Percentiles rank a stretch among this genome's conserved stretches.
These are phyloP conservation scores for Montipora foliosa DNA, from an alignment of 64 coral and sea anemone genomes.

Conservation along the genomic window DNA sequence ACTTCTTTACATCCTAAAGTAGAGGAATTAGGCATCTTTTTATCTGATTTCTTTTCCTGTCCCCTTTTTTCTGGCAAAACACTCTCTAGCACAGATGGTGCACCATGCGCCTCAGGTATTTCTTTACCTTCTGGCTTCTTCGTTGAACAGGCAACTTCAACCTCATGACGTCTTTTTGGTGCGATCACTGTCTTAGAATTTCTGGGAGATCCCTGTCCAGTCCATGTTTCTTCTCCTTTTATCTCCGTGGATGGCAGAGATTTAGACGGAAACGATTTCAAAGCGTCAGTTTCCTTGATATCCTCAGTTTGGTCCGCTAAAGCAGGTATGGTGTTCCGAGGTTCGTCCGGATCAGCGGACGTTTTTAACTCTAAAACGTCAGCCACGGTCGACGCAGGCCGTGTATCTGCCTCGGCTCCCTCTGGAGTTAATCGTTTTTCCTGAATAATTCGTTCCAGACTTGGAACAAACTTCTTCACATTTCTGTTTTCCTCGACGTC, in stretches of 20 bases:
- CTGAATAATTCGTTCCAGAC: conserved; percentile 22
- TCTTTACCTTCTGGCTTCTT: conserved; percentile 40
- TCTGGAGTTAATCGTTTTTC: conserved; percentile 35
- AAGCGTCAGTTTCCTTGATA: not conserved
- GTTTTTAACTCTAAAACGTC: not conserved
- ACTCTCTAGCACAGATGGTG: not conserved
- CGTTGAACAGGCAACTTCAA: not conserved
- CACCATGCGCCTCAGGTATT: not conserved
- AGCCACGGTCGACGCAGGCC: not conserved
- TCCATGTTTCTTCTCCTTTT: not conserved
- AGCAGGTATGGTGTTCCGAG: not conserved
- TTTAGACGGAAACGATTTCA: not conserved
- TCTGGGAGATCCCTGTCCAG: not conserved
- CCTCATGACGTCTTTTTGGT: not conserved
- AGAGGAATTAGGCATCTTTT: not conserved
- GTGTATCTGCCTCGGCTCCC: conserved; percentile 27
- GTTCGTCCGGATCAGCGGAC: not conserved
- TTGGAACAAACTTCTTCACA: not conserved
- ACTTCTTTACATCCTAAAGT: not conserved
- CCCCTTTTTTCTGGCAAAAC: not conserved
- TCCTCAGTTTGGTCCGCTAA: not conserved
- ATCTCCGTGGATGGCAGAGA: not conserved
- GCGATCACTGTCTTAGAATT: not conserved
- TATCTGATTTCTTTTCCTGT: not conserved
- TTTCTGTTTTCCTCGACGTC: not conserved